These are phyloP conservation scores for Eustalomyia histrio DNA, from an alignment of 2,888 invertebrate species.

Conservation along the genomic window DNA sequence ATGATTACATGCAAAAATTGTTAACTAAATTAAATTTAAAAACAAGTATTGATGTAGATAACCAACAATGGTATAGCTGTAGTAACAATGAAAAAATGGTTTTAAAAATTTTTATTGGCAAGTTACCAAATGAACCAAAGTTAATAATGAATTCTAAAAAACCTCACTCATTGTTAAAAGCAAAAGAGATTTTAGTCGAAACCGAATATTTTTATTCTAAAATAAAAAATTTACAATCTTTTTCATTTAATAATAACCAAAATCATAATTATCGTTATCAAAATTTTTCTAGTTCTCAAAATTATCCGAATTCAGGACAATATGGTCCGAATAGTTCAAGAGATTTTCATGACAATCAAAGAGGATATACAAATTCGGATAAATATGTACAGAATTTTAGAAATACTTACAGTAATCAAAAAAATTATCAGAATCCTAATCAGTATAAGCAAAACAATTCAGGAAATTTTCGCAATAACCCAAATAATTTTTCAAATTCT, in stretches of 20 bases:
- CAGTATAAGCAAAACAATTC: neutral
- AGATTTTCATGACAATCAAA: neutral
- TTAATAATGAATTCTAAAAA: constrained; percentile 35
- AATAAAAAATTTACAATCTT: neutral
- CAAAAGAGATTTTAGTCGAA: constrained; percentile 35
- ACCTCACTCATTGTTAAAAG: constrained; percentile 5
- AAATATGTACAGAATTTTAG: neutral
- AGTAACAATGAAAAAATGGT: constrained; percentile 41
- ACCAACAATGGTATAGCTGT: constrained; percentile 30
- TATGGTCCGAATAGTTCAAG: too few species aligned
- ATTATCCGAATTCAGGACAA: too few species aligned
- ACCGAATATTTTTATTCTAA: constrained; percentile 29
- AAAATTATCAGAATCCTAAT: neutral
- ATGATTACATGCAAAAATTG: too few species aligned
- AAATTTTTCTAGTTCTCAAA: too few species aligned
- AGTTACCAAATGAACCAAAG: constrained; percentile 33
- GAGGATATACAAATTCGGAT: neutral
- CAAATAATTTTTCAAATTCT: neutral
- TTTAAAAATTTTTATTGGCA: constrained; percentile 39
- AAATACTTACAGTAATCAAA: neutral
- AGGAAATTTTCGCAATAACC: too few species aligned
- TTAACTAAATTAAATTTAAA: constrained; percentile 35
- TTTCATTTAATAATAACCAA: too few species aligned
- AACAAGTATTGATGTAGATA: neutral
- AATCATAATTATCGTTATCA: too few species aligned